Evolutionary conservation across 2,113 vertebrate genomes (phyloP), one percentile per base, ranked within the genome.

Genomic region (Indicator indicator): DNA sequence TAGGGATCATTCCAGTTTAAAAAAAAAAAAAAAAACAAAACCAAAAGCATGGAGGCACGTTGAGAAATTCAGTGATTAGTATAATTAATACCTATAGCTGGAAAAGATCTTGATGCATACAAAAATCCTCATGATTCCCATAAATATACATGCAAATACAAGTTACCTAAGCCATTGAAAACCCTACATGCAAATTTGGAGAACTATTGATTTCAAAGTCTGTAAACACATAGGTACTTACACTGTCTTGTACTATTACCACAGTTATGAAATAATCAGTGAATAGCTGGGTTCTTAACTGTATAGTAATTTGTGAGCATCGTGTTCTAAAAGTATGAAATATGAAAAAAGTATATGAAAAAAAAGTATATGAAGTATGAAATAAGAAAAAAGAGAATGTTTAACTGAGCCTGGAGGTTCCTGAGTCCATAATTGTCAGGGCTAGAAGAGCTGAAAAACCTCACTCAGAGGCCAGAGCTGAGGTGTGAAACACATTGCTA

Each of bases 401-500:
- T 96, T 93, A 24, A 52, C 60, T 83, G 42, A 90, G 42, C 58
- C 64, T 64, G 59, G 83, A 40, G 54, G 40, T 40, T 95, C 54
- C 65, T 71, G n/a, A 84, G 50, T 77, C 40, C 74, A 12, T 55
- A 91, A 80, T 28, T 88, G 52, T 68, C 33, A 91, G 62, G 59
- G 32, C 60, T 69, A 8, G 54, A 77, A 68, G 76, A 81, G 78
- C 82, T 84, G 85, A 12, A 88, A 94, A 77, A 6, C 68, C 59
- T 48, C 1, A 1, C 54, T 80, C 18, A 56, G 64, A 80, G 65
- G 64, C 33, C 32, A 21, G 65, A 78, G 48, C 89, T 69, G 65
- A 94, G 62, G 73, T 86, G 90, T 94, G 88, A 94, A 93, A 90
- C 62, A 67, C 55, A 74, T 64, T 63, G 50, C n/a, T 32, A 38